These are phyloP conservation scores for Synchiropus splendidus DNA, from an alignment of 2,113 vertebrate species.

Conservation along the genomic window DNA sequence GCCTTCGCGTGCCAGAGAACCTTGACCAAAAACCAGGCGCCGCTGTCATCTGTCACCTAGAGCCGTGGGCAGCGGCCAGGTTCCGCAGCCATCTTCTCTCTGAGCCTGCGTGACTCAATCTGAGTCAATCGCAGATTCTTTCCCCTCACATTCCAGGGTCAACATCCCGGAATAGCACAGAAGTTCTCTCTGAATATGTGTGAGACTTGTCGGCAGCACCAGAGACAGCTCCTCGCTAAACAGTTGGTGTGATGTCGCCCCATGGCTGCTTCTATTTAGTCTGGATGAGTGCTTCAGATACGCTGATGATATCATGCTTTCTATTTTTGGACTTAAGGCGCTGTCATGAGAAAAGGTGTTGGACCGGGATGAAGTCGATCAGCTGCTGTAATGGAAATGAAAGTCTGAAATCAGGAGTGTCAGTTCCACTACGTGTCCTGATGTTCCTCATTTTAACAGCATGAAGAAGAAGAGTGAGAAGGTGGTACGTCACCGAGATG, in stretches of 20 bases:
- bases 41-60: constrained; percentile 26
- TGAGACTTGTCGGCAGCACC: neutral
- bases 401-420: no score
- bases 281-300: no score
- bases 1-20: constrained; percentile 25
- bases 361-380: no score
- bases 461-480: no score
- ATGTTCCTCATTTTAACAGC: no score
- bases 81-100: constrained; percentile 18
- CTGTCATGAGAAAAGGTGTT: no score
- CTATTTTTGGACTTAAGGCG: no score
- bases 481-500: no score
- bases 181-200: neutral
- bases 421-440: no score
- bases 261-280: no score
- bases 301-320: no score
- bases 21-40: constrained; percentile 25
- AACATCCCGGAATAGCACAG: constrained; percentile 4
- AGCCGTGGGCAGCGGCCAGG: constrained; percentile 15
- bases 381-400: no score
- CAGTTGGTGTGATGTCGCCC: neutral
- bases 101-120: constrained; percentile 18
- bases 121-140: neutral
- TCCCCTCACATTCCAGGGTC: neutral
- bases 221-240: neutral